Percentiles rank a stretch among this genome's conserved stretches.
Conservation (phyloP, 1,140 invertebrate genomes). For the Atta colombica region DNA sequence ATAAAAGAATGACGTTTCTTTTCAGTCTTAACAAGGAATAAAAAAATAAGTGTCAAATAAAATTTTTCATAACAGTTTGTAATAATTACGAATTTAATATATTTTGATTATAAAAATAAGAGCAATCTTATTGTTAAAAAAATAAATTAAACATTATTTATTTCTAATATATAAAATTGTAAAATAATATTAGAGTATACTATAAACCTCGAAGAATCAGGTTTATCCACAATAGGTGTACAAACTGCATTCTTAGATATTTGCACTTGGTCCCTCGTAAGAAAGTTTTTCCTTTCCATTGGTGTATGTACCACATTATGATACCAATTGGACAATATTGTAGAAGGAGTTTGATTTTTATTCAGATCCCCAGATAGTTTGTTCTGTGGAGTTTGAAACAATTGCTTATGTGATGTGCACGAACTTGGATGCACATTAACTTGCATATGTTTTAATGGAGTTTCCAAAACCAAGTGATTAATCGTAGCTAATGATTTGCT, state of each 20-base stretch:
- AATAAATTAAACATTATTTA: not conserved
- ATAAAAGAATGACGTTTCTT: not conserved
- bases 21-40: not conserved
- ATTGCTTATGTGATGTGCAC: conserved; percentile 80
- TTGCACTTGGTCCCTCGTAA: conserved; percentile 56
- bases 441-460: conserved; percentile 80
- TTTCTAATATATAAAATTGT: not conserved
- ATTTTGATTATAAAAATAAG: not conserved
- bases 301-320: conserved; percentile 77
- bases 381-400: conserved; percentile 81
- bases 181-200: not conserved
- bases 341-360: conserved; percentile 79
- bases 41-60: not conserved
- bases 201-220: conserved; percentile 76
- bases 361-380: conserved; percentile 65
- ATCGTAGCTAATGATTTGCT: conserved; percentile 18
- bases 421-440: conserved; percentile 73
- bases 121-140: not conserved
- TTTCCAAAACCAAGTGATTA: conserved; percentile 69
- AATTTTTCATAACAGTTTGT: not conserved
- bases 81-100: not conserved
- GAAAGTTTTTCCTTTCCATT: conserved; percentile 66
- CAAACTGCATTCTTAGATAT: conserved; percentile 72
- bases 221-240: conserved; percentile 64
- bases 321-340: conserved; percentile 76